Base-by-base conservation (phyloP, 2,113 vertebrate species). In the Chrysochloris asiatica region DNA sequence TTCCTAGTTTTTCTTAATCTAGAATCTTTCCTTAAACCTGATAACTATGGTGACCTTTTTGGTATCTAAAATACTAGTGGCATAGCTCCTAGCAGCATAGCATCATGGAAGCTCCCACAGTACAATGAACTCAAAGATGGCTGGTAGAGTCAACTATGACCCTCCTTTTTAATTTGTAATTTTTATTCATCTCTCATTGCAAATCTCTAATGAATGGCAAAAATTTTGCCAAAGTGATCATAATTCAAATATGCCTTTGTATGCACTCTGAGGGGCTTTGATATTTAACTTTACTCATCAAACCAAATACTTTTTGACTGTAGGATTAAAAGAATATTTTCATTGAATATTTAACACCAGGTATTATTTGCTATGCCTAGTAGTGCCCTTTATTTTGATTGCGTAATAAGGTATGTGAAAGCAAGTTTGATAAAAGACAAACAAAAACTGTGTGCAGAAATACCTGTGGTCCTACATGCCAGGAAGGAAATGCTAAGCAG, bases 341-440 rank as follows among this genome's bases (percentile, higher is more conserved):
- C 24, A 52, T 36, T 54, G 59, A 88, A 83, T 78, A 73, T 88
- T 90, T 93, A 93, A 86, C 36, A 90, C 45, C 59, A 83, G 65
- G 75, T 84, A 45, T 52, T 73, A 76, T 72, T 94, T 80, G 72
- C 50, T 33, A 48, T 85, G 33, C 52, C 19, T 67, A 12, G 2
- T 0, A 61, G 7, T 65, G 33, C 33, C 85, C 8, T 71, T 90
- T 50, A 6, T 85, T 85, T 94, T 87, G 69, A 82, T 90, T 93
- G n/a, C 16, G 61, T 73, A 24, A 45, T 94, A 75, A 88, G 63
- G 22, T 56, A 0, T 76, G 72, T 72, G 48, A 92, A 94, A 91
- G 4, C n/a, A 76, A 28, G 52, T 73, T 87, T 91, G 82, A 82
- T 93, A 88, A 61, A 96, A 86, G 72, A 24, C 19, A 43, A 38